Evolutionary conservation across 2,113 vertebrate genomes (phyloP), one percentile per base, ranked within the genome.

Genomic region (Prionailurus viverrinus): DNA sequence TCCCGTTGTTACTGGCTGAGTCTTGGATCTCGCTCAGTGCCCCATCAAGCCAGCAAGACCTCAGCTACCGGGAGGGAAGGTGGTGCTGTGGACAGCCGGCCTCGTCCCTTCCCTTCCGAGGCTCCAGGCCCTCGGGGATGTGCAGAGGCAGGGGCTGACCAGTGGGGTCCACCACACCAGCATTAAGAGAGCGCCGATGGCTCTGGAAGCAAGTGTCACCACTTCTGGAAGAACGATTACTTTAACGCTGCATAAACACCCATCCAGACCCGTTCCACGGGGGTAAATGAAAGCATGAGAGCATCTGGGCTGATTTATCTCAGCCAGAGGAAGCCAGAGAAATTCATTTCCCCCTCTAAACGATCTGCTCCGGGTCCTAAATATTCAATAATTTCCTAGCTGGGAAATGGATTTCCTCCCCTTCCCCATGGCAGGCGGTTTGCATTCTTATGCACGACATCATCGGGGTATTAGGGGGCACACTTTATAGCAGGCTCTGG

Each of bases 331-430:
- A 95, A 96, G 92, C 97, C 1, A 0, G 91, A 88, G 92, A 96
- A 97, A 98, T 98, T 98, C 97, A 98, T 98, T 97, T 98, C 95
- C 96, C 41, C 96, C 93, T 97, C 90, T 91, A 97, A 97, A 98
- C 3, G 91, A 95, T 98, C 97, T 96, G 91, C 92, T 95, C 91
- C 11, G 4, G 86, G 95, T 97, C 97, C 97, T 96, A 97, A 98
- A 97, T 96, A 98, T 97, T 97, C 97, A 98, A 89, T 98, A 97
- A 98, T 97, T 97, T 96, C 96, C 96, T 82, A 86, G 78, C 94
- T 88, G 61, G 95, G 78, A 96, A 97, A 97, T 94, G 71, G 82
- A 97, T 95, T 96, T 94, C 95, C 39, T 89, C 78, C 66, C 82
- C 29, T 76, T 48, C 85, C 94, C 89, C 5, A 0, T 0, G 74